Evolutionary conservation across 1,140 invertebrate genomes (phyloP), one percentile per base, ranked within the genome.

Genomic region (Drosophila yakuba): DNA sequence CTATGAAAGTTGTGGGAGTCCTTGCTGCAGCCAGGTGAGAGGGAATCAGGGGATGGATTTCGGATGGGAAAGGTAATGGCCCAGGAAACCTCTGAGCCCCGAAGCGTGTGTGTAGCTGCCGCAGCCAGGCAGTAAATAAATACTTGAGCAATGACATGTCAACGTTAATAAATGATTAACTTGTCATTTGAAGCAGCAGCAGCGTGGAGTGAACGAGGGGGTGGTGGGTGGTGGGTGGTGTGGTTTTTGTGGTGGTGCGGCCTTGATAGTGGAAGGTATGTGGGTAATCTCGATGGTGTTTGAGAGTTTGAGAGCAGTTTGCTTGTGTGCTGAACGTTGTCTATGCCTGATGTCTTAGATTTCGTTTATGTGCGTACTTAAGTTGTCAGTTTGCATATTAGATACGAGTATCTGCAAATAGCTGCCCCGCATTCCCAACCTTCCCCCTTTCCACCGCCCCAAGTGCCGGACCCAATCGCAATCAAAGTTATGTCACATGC

Each of bases 91-190:
- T 8, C 48, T 52, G 43, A 64, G 58, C 50, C 47, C 41, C 36
- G 25, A 28, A 58, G 17, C 38, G 32, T 50, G 43, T 48, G 52
- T 15, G 35, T 71, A 71, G 74, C 71, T 64, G 74, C 36, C 62
- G 63, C 51, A 45, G 36, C 39, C 43, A 66, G 56, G 74, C 43
- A 84, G 68, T 88, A 80, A 80, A 88, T 88, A 76, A 88, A 88
- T 88, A 88, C 84, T 88, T 89, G 77, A 88, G 80, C 69, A 89
- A 88, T 84, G 80, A 84, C 84, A 88, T 89, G 84, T 88, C 80
- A 88, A 72, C 77, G 75, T 80, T 80, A 88, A 88, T 89, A 89
- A 88, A 88, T 88, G 85, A 88, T 88, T 88, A 88, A 89, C 76
- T 88, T 88, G 80, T 84, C 84, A 77, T 72, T 75, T 69, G 74